Base-by-base conservation (phyloP, 2,888 invertebrate species). In the Neocrepidodera transversa region DNA sequence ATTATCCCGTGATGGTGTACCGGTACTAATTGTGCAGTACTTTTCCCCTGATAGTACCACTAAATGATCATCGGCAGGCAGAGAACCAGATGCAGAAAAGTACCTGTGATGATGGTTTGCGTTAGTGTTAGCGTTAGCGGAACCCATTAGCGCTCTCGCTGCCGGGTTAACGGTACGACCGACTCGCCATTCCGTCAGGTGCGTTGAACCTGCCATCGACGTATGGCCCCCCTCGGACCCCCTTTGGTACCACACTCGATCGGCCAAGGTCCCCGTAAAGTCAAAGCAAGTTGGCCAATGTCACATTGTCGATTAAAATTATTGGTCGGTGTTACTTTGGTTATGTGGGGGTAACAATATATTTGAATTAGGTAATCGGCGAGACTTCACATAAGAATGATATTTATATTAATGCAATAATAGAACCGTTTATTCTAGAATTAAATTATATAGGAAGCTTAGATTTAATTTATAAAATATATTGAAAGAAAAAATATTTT, bases 131-230 rank as follows among this genome's bases (percentile, higher is more conserved):
- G 70, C 72, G 75, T 76, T 77, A 77, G 76, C 76, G 77, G 76
- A 76, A 77, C 75, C 76, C 75, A 77, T 76, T 76, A 76, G 74
- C 74, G 74, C 74, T 54, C 43, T 43, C 50, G 55, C 61, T 54
- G 57, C 54, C 49, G 68, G 68, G 62, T 63, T 77, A 77, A 77
- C 78, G 76, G 77, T 77, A 75, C 57, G 69, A 73, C 74, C 74
- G 70, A 72, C 75, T 76, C 74, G 77, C 78, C 77, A 78, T 78
- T 78, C 78, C 78, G 77, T 74, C 78, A 78, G 78, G 78, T 78
- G 78, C 78, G 75, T 77, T 78, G 78, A 78, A 78, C 78, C 77
- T 77, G 76, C 68, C 64, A 66, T 56, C 42, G 51, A 53, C 69
- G 69, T 66, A 67, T 62, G 67, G 61, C 65, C 64, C 52, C 53